Conservation (phyloP, 1,140 invertebrate genomes). For the Drosophila guanche region DNA sequence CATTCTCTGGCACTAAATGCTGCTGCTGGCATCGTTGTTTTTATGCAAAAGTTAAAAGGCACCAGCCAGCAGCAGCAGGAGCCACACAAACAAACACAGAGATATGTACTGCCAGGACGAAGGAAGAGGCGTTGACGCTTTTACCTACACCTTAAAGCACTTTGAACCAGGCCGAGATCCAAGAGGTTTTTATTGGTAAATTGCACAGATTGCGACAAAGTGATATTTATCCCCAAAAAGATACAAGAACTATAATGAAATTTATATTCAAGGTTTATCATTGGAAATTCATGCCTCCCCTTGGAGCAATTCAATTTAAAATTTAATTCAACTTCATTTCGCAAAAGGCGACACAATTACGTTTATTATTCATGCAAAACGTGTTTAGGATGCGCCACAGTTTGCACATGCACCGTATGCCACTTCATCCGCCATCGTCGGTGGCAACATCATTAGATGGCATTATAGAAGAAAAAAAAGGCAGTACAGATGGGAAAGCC, state of each 20-base stretch:
- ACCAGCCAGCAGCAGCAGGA: conserved; percentile 44
- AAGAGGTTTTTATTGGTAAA: conserved; percentile 75
- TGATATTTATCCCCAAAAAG: conserved; percentile 62
- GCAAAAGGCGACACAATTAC: conserved; percentile 57
- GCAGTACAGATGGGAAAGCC: no score
- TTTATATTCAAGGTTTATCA: no score
- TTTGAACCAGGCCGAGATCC: conserved; percentile 50
- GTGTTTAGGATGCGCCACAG: conserved; percentile 66
- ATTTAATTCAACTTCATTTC: conserved; percentile 33
- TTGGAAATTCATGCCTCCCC: conserved; percentile 22
- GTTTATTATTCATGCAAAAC: conserved; percentile 64
- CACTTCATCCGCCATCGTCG: conserved; percentile 3
- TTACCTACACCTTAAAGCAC: conserved; percentile 65
- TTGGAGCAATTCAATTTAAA: conserved; percentile 43
- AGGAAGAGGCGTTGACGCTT: conserved; percentile 34
- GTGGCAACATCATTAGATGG: conserved; percentile 65
- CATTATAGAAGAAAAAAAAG: conserved; percentile 46
- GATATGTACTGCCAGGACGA: neutral
- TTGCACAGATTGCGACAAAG: conserved; percentile 78
- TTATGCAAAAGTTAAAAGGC: conserved; percentile 77
- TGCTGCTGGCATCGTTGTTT: conserved; percentile 64
- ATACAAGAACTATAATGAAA: neutral
- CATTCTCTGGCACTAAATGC: conserved; percentile 55
- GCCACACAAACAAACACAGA: conserved; percentile 41
- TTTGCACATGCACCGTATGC: conserved; percentile 49